phyloP scores from a whole-genome alignment of 1,140 invertebrate genomes.

The Eupeodes corollae region DNA sequence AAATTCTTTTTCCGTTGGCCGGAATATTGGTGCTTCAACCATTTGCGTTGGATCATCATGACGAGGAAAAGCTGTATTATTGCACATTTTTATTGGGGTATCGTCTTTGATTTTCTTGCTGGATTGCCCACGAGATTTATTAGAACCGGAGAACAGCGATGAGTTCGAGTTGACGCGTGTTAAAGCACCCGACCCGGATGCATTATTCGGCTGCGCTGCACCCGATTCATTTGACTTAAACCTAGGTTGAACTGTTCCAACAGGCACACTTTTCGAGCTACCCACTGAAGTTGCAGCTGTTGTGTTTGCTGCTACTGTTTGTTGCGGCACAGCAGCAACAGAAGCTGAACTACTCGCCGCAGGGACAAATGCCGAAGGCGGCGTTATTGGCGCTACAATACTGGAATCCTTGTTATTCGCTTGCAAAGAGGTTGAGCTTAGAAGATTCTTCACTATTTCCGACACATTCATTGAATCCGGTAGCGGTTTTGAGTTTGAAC shows the following conservation, averaged over 20 bases:
- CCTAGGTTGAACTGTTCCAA: slow-evolving; percentile 46
- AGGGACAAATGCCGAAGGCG: neutral
- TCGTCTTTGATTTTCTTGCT: slow-evolving; percentile 32
- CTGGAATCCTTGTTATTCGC: slow-evolving; percentile 14
- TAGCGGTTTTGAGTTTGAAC: slow-evolving; percentile 36
- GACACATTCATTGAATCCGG: slow-evolving; percentile 26
- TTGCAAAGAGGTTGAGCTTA: slow-evolving; percentile 8
- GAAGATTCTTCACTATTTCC: slow-evolving; percentile 29
- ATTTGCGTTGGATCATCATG: slow-evolving; percentile 45
- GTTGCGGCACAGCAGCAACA: neutral
- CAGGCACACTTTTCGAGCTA: slow-evolving; percentile 41
- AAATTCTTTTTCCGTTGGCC: slow-evolving; percentile 75
- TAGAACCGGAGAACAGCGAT: slow-evolving; percentile 28
- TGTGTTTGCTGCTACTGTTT: neutral
- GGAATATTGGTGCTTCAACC: slow-evolving; percentile 72
- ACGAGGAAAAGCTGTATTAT: slow-evolving; percentile 44
- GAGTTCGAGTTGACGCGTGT: slow-evolving; percentile 32
- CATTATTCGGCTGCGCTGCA: slow-evolving; percentile 13
- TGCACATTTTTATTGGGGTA: slow-evolving; percentile 39
- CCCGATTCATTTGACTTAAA: slow-evolving; percentile 26
- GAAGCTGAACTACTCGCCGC: neutral
- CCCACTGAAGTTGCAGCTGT: slow-evolving; percentile 7
- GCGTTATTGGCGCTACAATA: slow-evolving; percentile 4
- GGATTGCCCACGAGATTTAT: slow-evolving; percentile 19
- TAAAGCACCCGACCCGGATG: slow-evolving; percentile 23